phyloP scores from a whole-genome alignment of 2,797 vertebrate species.

The Psittacula echo region DNA sequence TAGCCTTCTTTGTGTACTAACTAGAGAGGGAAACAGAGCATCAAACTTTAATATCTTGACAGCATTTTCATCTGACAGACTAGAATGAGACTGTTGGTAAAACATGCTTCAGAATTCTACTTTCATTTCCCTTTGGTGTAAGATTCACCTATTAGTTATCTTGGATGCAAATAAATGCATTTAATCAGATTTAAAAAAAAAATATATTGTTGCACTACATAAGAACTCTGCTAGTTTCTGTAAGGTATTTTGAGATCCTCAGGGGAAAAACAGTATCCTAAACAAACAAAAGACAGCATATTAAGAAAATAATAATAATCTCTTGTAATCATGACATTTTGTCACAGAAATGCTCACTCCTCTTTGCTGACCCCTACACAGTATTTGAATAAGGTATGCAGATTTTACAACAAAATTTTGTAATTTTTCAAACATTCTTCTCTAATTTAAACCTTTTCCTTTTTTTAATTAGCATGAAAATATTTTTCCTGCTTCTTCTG shows the following conservation, averaged over 20 bases:
- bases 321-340: not conserved
- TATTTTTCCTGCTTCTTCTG: not conserved
- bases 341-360: not conserved
- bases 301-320: not conserved
- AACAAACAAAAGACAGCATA: not conserved
- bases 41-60: not conserved
- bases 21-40: not conserved
- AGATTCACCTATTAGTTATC: not conserved
- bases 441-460: not conserved
- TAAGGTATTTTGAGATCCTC: not conserved
- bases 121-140: not conserved
- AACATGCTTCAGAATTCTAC: not conserved
- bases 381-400: not conserved
- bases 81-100: not conserved
- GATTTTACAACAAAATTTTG: not conserved
- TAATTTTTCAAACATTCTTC: not conserved
- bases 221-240: not conserved
- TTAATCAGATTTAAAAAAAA: not conserved
- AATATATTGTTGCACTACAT: not conserved
- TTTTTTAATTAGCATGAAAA: not conserved
- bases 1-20: not conserved
- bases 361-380: not conserved
- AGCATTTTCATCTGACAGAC: not conserved
- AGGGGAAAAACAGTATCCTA: not conserved
- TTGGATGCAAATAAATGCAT: not conserved